Evolutionary conservation across 2,888 invertebrate species (phyloP), one percentile per base, ranked within the genome.

Genomic region (Drosophila paranaensis): DNA sequence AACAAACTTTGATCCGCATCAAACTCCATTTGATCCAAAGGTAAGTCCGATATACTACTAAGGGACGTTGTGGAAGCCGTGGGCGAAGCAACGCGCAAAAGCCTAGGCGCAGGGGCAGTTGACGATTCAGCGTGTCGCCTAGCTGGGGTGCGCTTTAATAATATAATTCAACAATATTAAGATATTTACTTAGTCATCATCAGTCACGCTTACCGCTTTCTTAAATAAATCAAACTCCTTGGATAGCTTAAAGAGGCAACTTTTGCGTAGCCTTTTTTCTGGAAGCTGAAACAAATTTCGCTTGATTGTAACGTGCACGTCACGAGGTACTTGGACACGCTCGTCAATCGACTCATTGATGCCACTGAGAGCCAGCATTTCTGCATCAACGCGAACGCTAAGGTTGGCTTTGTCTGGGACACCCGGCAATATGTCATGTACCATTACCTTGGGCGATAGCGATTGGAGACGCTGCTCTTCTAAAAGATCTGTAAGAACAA

Each of bases 401-500:
- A 91, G 55, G 46, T 86, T 87, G 6, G 73, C 65, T 67, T 91
- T 90, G 37, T 88, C 76, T 40, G 79, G 71, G 6, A 90, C 70
- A 42, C 80, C 78, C 1, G 88, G 85, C 16, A 91, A 74, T 35
- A 92, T 89, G 73, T 91, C 91, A 9, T 79, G 74, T 0, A 88
- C 77, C 51, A 87, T 76, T 9, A 91, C 88, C 35, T 81, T 79
- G 3, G 91, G 91, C 37, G 89, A 90, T 4, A 92, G 67, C 81
- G 90, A 85, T 39, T 70, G 80, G 5, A 73, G 74, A 14, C 90
- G 91, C 35, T 82, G 74, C 48, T 92, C 91, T 67, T 92, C 91
- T 27, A 89, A 60, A 71, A 60, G 33, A 77, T 92, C 93, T 62
- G 92, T 86, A 74, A 93, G 90, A 66, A 80, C 91, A 65, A 92